Conservation (phyloP, 2,888 invertebrate species). For the Lasioglossum lativentre region DNA sequence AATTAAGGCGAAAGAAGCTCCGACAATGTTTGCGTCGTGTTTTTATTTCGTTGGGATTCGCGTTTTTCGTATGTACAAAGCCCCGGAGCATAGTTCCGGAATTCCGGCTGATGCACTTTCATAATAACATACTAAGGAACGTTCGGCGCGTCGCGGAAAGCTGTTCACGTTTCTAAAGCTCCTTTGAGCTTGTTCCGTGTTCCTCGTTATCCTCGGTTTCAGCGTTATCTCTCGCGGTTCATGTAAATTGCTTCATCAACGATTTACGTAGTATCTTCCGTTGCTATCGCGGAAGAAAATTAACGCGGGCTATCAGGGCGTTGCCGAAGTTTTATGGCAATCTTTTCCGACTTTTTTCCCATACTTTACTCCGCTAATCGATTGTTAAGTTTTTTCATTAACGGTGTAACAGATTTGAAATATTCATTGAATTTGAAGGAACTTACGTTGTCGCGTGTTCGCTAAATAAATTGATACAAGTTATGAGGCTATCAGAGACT, state of each 20-base stretch:
- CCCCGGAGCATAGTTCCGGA: background rate
- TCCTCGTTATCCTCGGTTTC: constrained; percentile 15
- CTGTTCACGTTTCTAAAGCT: constrained; percentile 25
- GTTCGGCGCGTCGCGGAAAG: background rate
- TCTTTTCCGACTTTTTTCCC: background rate
- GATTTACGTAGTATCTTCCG: constrained; percentile 38
- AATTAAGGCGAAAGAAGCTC: background rate
- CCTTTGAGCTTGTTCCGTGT: background rate
- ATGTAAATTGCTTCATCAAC: constrained; percentile 47
- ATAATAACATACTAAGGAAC: constrained; percentile 6
- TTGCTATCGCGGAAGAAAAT: constrained; percentile 42
- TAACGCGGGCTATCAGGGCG: constrained; percentile 18
- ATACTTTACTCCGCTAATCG: background rate
- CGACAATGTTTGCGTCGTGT: background rate
- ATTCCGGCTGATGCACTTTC: constrained; percentile 12
- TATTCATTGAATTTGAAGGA: constrained; percentile 8
- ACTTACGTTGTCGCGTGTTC: too few relatives aligned
- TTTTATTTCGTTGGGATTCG: background rate
- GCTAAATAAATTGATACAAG: too few relatives aligned
- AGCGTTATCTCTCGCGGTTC: constrained; percentile 36
- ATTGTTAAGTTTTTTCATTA: background rate
- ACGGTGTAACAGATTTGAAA: background rate
- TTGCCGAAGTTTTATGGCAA: background rate
- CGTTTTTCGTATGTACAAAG: background rate
- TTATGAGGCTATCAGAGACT: too few relatives aligned